These are phyloP conservation scores for Autographa pulchrina DNA, from an alignment of 2,888 invertebrate genomes.

Conservation along the genomic window DNA sequence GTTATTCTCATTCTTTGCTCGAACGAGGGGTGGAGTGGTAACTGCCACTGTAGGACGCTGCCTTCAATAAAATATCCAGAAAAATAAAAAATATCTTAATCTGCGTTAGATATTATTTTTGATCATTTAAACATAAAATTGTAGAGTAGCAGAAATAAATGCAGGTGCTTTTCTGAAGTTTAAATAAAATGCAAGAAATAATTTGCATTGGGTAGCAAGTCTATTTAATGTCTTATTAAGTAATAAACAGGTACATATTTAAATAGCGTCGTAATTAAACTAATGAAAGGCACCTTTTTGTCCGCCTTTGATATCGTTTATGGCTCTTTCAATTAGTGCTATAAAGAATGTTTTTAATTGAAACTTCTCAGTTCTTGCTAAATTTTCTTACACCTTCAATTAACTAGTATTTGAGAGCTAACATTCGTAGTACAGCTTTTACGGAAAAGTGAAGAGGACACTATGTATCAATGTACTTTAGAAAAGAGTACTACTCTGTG, in stretches of 20 bases:
- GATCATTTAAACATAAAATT: too few relatives aligned
- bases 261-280: slow-evolving; percentile 61
- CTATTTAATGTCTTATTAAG: slow-evolving; percentile 21
- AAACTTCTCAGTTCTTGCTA: slow-evolving; percentile 12
- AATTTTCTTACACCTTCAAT: slow-evolving; percentile 8
- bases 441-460: too few relatives aligned
- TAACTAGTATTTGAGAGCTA: background rate
- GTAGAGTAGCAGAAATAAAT: too few relatives aligned
- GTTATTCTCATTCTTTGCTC: too few relatives aligned
- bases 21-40: too few relatives aligned
- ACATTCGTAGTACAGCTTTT: background rate
- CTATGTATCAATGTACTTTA: too few relatives aligned
- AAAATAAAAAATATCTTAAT: too few relatives aligned
- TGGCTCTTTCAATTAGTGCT: slow-evolving; percentile 32
- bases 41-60: too few relatives aligned
- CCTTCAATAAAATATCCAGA: too few relatives aligned
- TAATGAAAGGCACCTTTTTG: slow-evolving; percentile 50
- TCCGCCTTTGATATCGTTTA: slow-evolving; percentile 33
- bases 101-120: too few relatives aligned
- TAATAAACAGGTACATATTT: slow-evolving; percentile 27
- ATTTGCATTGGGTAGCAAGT: background rate
- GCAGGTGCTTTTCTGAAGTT: background rate
- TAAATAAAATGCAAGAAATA: background rate
- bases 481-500: too few relatives aligned
- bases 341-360: slow-evolving; percentile 29